A percentile compares a stretch with the other conserved stretches of the same genome.
These are phyloP conservation scores for Mamestra configurata DNA, from an alignment of 1,140 invertebrate species.

Conservation along the genomic window DNA sequence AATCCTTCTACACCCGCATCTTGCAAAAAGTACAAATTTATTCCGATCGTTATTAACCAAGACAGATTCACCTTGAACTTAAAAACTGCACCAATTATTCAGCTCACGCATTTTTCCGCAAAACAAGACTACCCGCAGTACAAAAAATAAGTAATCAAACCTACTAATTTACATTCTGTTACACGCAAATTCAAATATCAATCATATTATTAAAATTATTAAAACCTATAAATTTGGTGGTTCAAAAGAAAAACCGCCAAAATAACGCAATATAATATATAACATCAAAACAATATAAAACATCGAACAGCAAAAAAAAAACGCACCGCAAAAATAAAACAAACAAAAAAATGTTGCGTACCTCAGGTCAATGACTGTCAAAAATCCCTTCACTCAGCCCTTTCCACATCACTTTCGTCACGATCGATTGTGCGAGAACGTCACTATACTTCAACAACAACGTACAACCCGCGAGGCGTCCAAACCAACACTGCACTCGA, in stretches of 20 bases:
- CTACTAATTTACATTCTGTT: background rate
- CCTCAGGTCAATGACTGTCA: slow-evolving; percentile 24
- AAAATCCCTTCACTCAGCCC: slow-evolving; percentile 34
- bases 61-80: slow-evolving; percentile 3
- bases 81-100: slow-evolving; percentile 24
- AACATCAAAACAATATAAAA: background rate
- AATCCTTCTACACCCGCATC: background rate
- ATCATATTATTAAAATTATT: too few relatives aligned
- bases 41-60: background rate
- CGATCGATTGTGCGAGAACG: background rate
- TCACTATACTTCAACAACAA: background rate
- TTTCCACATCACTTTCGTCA: slow-evolving; percentile 26
- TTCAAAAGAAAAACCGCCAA: background rate
- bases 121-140: slow-evolving; percentile 6
- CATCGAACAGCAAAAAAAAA: background rate
- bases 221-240: too few relatives aligned
- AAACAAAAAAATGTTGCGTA: slow-evolving; percentile 6
- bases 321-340: background rate
- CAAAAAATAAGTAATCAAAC: slow-evolving; percentile 22
- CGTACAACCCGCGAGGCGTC: slow-evolving; percentile 13
- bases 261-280: background rate
- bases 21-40: background rate
- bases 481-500: slow-evolving; percentile 42
- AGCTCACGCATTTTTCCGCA: background rate
- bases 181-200: background rate